Conservation (phyloP, 2,797 vertebrate genomes). For the Anguilla marmorata region DNA sequence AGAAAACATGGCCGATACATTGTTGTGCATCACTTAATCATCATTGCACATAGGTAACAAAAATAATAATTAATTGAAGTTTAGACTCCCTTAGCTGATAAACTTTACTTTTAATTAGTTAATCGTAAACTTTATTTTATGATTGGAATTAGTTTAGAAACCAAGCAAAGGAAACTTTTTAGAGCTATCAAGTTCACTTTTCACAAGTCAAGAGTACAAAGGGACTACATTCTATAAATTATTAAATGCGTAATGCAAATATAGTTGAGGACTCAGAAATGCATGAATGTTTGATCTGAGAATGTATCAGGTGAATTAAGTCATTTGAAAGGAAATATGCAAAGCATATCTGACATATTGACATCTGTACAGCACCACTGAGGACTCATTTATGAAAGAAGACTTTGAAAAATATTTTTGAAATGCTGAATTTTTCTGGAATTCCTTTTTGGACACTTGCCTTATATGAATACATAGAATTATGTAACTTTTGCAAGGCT, state of each 20-base stretch:
- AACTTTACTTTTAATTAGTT: not conserved
- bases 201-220: not conserved
- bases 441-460: constrained; percentile 44
- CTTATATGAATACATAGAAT: constrained; percentile 37
- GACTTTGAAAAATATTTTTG: constrained; percentile 27
- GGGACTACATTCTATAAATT: not conserved
- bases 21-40: not conserved
- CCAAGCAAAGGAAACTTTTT: not conserved
- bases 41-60: not conserved
- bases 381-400: constrained; percentile 31
- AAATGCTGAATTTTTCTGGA: constrained; percentile 32
- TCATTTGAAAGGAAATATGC: constrained; percentile 30
- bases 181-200: not conserved
- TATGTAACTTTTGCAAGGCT: not conserved
- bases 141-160: not conserved
- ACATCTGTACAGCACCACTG: not conserved
- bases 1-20: not conserved
- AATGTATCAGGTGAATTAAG: constrained; percentile 42
- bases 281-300: constrained; percentile 36
- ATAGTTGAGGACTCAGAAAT: not conserved
- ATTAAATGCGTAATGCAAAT: not conserved
- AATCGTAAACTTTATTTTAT: not conserved
- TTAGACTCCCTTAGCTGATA: not conserved
- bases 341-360: constrained; percentile 31
- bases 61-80: not conserved